A percentile compares a stretch with the other conserved stretches of the same genome.
Evolutionary conservation across 92 coral and sea anemone genomes (phyloP).

Genomic region (Epizoanthus rinbou): DNA sequence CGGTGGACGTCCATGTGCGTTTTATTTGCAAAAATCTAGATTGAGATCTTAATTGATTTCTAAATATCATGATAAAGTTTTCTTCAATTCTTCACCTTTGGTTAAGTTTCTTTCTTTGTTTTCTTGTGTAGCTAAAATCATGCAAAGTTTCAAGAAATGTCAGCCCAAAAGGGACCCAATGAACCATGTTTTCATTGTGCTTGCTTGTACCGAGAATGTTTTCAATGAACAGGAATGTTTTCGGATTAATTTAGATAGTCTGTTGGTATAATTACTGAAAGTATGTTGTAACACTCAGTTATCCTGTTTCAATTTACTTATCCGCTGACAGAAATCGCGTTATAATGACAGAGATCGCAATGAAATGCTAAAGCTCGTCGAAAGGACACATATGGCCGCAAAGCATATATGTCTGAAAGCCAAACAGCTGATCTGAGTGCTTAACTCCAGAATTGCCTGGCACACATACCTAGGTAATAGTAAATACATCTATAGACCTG

Average conservation of each 20-base stretch:
- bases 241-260: slow-evolving; percentile 3
- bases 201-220: too few species aligned
- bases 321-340: slow-evolving; percentile 1
- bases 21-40: too few species aligned
- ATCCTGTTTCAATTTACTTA: slow-evolving; percentile 13
- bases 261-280: slow-evolving; percentile 7
- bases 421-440: too few species aligned
- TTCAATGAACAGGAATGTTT: not conserved
- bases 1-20: slow-evolving; percentile 20
- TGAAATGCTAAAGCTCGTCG: too few species aligned
- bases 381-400: slow-evolving; percentile 1
- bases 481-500: not conserved
- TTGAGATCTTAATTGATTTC: too few species aligned
- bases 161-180: not conserved
- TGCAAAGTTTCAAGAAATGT: too few species aligned
- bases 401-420: slow-evolving; percentile 8
- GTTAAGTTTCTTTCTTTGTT: slow-evolving; percentile 16
- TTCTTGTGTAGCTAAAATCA: not conserved
- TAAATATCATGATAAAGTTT: too few species aligned
- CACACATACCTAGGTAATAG: not conserved
- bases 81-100: slow-evolving; percentile 19
- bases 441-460: not conserved
- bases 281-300: too few species aligned
- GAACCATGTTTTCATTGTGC: not conserved
- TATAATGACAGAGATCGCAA: slow-evolving; percentile 16